phyloP scores from a whole-genome alignment of 2,888 invertebrate species.

The Resseliella maxima region DNA sequence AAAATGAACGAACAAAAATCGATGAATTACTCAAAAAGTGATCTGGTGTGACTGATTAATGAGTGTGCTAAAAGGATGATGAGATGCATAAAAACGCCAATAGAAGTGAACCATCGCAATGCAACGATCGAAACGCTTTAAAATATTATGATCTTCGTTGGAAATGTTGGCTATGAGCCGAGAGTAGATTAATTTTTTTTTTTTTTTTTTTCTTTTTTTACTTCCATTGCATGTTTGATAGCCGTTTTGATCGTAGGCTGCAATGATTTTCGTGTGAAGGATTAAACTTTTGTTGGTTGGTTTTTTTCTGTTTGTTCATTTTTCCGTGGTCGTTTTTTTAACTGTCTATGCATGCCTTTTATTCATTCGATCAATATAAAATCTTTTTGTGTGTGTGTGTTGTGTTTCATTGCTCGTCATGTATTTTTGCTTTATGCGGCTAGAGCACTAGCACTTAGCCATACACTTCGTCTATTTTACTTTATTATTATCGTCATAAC shows the following conservation, averaged over 20 bases:
- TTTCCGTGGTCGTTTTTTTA: background rate
- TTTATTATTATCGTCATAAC: slow-evolving; percentile 51
- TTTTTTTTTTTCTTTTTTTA: background rate
- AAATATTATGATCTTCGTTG: slow-evolving; percentile 25
- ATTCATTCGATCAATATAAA: slow-evolving; percentile 5
- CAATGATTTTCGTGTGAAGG: slow-evolving; percentile 51
- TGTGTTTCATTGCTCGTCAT: background rate
- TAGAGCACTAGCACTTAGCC: background rate
- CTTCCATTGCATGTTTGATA: slow-evolving; percentile 32
- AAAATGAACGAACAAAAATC: background rate
- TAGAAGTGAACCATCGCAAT: background rate
- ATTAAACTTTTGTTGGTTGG: background rate
- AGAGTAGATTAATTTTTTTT: background rate
- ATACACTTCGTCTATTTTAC: slow-evolving; percentile 39
- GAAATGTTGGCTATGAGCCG: background rate
- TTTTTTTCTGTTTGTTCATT: background rate
- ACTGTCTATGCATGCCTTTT: slow-evolving; percentile 39
- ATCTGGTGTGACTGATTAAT: slow-evolving; percentile 49
- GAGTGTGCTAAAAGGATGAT: slow-evolving; percentile 55
- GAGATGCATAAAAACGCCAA: slow-evolving; percentile 42
- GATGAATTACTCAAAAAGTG: slow-evolving; percentile 11
- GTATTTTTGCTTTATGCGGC: background rate
- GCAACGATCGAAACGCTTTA: background rate
- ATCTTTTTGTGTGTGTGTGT: background rate
- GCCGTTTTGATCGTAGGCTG: slow-evolving; percentile 43